A percentile compares a stretch with the other conserved stretches of the same genome.
phyloP scores from a whole-genome alignment of 2,113 vertebrate species.

The Benthochromis sp. region DNA sequence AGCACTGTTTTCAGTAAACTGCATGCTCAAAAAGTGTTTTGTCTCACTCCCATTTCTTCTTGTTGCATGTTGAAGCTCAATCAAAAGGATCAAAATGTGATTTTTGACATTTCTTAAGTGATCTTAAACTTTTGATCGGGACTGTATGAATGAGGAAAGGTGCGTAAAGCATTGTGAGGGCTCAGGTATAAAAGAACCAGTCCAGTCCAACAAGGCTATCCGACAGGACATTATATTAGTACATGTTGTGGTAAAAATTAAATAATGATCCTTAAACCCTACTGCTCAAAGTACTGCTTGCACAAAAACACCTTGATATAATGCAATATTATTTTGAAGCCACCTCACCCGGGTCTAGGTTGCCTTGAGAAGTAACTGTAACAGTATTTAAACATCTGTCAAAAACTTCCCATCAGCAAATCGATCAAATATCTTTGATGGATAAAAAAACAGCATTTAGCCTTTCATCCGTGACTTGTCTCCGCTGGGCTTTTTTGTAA shows the following conservation, averaged over 20 bases:
- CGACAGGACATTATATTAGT: background rate
- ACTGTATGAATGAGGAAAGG: background rate
- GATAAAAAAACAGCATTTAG: background rate
- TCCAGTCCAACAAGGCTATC: background rate
- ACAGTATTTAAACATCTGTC: background rate
- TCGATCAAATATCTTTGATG: background rate
- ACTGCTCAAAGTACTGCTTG: background rate
- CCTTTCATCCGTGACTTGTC: background rate
- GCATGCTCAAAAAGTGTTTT: background rate
- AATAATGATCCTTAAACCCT: background rate
- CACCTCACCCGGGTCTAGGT: rapidly evolving
- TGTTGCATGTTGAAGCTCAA: background rate
- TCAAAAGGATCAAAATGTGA: background rate
- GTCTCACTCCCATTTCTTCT: background rate
- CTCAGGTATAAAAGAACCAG: background rate
- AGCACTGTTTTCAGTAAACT: background rate
- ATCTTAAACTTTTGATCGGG: background rate
- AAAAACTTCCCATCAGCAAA: background rate
- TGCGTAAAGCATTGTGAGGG: background rate
- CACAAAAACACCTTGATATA: background rate
- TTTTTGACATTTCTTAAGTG: background rate
- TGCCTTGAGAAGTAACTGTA: background rate
- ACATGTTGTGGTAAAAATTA: background rate
- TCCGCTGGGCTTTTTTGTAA: background rate
- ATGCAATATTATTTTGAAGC: background rate